Evolutionary conservation across 2,888 invertebrate genomes (phyloP).

Genomic region (Ichneumon xanthorius): DNA sequence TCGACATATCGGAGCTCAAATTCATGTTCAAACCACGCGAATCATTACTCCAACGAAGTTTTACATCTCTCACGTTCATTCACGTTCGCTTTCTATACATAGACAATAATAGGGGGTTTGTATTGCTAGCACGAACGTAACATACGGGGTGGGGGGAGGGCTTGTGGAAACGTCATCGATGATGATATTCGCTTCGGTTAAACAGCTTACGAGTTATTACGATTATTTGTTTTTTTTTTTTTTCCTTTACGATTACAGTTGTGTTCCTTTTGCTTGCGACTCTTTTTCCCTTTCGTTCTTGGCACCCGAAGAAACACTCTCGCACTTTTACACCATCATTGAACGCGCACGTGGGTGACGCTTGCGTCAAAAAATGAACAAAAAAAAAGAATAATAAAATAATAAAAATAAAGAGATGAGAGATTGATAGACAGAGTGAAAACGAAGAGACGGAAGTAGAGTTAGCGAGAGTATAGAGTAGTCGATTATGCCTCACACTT

Average conservation of each 20-base stretch:
- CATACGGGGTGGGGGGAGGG: slow-evolving; percentile 20
- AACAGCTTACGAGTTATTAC: slow-evolving; percentile 66
- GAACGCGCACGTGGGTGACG: slow-evolving; percentile 42
- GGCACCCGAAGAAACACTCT: slow-evolving; percentile 50
- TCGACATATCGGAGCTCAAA: slow-evolving; percentile 9
- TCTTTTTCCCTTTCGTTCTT: slow-evolving; percentile 46
- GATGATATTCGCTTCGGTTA: slow-evolving; percentile 64
- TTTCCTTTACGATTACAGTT: slow-evolving; percentile 55
- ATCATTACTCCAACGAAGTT: slow-evolving; percentile 39
- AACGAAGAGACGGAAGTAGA: slow-evolving; percentile 62
- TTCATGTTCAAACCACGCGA: slow-evolving; percentile 18
- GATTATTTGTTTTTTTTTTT: slow-evolving; percentile 63
- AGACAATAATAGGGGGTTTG: slow-evolving; percentile 65
- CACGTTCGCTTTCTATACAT: slow-evolving; percentile 32
- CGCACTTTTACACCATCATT: slow-evolving; percentile 45
- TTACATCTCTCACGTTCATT: slow-evolving; percentile 46
- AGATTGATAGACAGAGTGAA: slow-evolving; percentile 56
- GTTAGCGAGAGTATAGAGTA: slow-evolving; percentile 52
- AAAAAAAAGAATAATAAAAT: slow-evolving; percentile 33
- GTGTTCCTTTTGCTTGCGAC: slow-evolving; percentile 39
- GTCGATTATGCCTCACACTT: slow-evolving; percentile 53
- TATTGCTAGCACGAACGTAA: slow-evolving; percentile 67
- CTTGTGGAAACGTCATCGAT: slow-evolving; percentile 43
- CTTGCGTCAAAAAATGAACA: slow-evolving; percentile 39
- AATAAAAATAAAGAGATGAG: slow-evolving; percentile 43